These are phyloP conservation scores for Macroglossus sobrinus DNA, from an alignment of 2,113 vertebrate genomes.

Conservation along the genomic window DNA sequence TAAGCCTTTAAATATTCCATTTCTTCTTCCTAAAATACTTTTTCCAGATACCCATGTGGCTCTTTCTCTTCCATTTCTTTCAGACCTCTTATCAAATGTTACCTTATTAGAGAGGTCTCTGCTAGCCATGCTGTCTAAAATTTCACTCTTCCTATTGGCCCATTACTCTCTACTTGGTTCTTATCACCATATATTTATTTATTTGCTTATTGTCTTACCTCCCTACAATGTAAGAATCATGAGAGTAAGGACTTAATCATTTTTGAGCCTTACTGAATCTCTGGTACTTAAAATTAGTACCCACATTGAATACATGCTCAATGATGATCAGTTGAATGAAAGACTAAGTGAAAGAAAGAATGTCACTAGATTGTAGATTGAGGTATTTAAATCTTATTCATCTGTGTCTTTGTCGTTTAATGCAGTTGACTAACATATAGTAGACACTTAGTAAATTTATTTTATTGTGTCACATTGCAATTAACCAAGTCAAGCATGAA, in stretches of 20 bases:
- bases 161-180: not conserved
- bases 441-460: not conserved
- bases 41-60: not conserved
- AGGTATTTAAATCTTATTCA: not conserved
- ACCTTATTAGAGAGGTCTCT: not conserved
- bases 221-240: not conserved
- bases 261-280: conserved; percentile 7
- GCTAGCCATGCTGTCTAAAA: not conserved
- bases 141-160: not conserved
- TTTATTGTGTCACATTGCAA: not conserved
- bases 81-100: not conserved
- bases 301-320: not conserved
- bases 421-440: not conserved
- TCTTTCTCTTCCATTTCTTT: not conserved
- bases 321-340: not conserved
- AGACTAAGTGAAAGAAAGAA: not conserved
- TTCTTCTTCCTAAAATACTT: not conserved
- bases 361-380: not conserved
- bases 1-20: not conserved
- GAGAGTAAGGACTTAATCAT: not conserved
- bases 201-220: not conserved
- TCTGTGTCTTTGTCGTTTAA: not conserved
- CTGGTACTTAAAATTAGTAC: not conserved
- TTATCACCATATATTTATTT: not conserved
- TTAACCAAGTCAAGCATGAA: not conserved